phyloP scores from a whole-genome alignment of 2,888 invertebrate genomes.

The Tetranychus piercei region DNA sequence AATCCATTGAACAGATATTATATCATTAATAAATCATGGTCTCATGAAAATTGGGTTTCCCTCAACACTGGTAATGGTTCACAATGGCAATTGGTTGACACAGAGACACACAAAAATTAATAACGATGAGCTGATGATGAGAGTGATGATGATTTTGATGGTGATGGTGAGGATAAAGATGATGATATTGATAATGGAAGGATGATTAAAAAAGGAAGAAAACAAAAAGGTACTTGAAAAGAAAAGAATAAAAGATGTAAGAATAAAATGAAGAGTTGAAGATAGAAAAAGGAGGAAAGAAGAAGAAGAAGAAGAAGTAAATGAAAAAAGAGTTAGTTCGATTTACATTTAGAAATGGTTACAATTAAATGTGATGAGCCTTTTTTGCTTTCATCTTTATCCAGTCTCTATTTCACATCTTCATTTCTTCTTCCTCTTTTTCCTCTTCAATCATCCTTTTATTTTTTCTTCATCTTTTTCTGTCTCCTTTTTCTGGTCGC shows the following conservation, averaged over 20 bases:
- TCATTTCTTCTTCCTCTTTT: neutral
- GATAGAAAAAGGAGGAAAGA: slow-evolving; percentile 9
- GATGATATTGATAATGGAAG: neutral
- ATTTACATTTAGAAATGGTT: neutral
- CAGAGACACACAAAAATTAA: no score
- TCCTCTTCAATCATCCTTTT: neutral
- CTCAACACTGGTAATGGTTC: no score
- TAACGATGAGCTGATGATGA: neutral
- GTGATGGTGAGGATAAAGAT: neutral
- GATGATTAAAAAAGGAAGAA: neutral
- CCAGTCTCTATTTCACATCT: neutral
- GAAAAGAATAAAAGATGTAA: neutral
- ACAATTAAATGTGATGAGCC: neutral
- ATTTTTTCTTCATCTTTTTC: neutral
- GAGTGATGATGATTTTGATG: neutral
- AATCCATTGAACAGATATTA: no score
- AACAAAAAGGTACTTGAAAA: neutral
- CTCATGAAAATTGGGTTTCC: no score
- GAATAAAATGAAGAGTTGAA: neutral
- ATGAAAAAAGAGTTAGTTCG: neutral
- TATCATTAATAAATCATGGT: no score
- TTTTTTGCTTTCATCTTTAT: neutral
- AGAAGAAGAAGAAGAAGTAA: neutral
- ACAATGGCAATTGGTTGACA: no score
- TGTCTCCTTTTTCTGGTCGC: neutral